A percentile compares a stretch with the other conserved stretches of the same genome.
phyloP scores from a whole-genome alignment of 2,797 vertebrate genomes.

The Sebastes iracundus region DNA sequence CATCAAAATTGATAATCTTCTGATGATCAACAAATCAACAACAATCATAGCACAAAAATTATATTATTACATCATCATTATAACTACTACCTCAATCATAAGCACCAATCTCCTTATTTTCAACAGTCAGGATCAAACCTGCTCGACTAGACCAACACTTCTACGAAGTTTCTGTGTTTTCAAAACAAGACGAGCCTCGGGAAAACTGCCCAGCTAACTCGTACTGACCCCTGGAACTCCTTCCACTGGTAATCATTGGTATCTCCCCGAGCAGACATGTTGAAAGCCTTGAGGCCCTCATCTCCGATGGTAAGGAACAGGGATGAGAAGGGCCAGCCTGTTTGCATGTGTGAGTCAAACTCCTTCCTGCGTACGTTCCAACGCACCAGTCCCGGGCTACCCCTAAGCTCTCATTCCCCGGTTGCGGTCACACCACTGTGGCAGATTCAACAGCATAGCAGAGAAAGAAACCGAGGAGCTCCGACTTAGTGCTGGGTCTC shows the following conservation, averaged over 20 bases:
- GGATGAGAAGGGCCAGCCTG: conserved; percentile 17
- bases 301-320: conserved; percentile 29
- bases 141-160: background rate
- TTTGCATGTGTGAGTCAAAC: conserved; percentile 44
- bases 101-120: background rate
- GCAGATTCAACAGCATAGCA: conserved; percentile 60
- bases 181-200: background rate
- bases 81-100: background rate
- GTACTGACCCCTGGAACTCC: conserved; percentile 83
- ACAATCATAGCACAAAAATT: too few species aligned
- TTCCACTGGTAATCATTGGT: conserved; percentile 79
- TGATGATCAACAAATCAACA: background rate
- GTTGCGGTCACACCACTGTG: conserved; percentile 42
- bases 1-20: background rate
- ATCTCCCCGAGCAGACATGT: conserved; percentile 68
- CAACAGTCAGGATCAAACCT: background rate
- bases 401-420: background rate
- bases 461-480: background rate
- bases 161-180: background rate
- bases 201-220: background rate
- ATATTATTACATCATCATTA: background rate
- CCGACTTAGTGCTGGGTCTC: background rate
- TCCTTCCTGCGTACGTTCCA: background rate
- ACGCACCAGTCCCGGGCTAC: background rate
- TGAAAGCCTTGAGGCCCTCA: conserved; percentile 48